A percentile compares a stretch with the other conserved stretches of the same genome.
phyloP scores from a whole-genome alignment of 2,888 invertebrate species.

The Orthonevra nobilis region DNA sequence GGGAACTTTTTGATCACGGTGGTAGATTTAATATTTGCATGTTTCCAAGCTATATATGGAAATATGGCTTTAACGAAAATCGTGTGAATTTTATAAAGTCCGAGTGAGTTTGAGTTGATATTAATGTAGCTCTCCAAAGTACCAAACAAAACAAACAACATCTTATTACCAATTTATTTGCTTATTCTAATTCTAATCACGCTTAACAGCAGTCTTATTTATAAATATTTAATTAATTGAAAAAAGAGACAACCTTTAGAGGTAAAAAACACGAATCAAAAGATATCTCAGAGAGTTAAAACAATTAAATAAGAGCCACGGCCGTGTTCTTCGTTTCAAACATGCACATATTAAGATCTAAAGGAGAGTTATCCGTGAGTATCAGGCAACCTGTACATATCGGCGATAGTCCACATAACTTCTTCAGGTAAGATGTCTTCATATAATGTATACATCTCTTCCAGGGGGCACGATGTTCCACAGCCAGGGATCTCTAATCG shows the following conservation, averaged over 20 bases:
- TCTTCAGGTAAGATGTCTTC: conserved; percentile 82
- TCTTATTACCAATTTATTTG: too few relatives aligned
- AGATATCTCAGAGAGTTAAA: conserved; percentile 46
- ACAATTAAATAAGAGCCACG: conserved; percentile 54
- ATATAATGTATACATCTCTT: conserved; percentile 82
- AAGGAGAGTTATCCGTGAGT: conserved; percentile 22
- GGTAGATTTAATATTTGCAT: too few relatives aligned
- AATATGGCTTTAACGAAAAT: too few relatives aligned
- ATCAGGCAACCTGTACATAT: conserved; percentile 77
- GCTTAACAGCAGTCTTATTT: conserved; percentile 56
- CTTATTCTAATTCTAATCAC: too few relatives aligned
- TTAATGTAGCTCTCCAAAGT: too few relatives aligned
- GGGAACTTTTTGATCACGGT: too few relatives aligned
- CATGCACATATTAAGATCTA: conserved; percentile 37
- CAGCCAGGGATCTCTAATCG: conserved; percentile 85
- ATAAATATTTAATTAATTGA: conserved; percentile 27
- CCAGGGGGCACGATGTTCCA: conserved; percentile 83
- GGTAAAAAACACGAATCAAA: conserved; percentile 43
- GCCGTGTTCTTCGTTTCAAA: conserved; percentile 36
- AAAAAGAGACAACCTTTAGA: too few relatives aligned
- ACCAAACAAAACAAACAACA: too few relatives aligned
- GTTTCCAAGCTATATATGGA: too few relatives aligned
- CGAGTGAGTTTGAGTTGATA: too few relatives aligned
- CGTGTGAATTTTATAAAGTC: too few relatives aligned
- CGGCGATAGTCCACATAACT: conserved; percentile 76